Conservation (phyloP, 2,888 invertebrate genomes). For the Drosophila eohydei region DNA sequence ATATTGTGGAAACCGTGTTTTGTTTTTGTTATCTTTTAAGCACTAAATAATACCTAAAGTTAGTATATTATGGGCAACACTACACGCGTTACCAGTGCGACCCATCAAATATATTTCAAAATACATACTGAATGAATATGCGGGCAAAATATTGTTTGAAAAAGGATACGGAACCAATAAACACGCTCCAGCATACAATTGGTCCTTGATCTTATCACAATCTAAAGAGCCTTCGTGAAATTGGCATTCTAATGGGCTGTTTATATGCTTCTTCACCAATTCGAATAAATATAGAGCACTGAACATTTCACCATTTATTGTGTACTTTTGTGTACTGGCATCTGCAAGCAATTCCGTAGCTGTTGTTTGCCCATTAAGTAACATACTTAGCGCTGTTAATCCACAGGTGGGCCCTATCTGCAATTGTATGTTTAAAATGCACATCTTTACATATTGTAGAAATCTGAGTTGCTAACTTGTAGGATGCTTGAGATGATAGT, state of each 20-base stretch:
- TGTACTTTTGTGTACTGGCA: slow-evolving; percentile 88
- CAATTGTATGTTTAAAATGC: neutral
- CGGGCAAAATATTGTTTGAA: slow-evolving; percentile 29
- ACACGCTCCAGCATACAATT: slow-evolving; percentile 84
- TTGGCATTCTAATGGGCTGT: slow-evolving; percentile 56
- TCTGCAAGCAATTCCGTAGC: slow-evolving; percentile 87
- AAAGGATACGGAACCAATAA: slow-evolving; percentile 87
- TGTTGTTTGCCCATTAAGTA: slow-evolving; percentile 86
- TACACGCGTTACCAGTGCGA: slow-evolving; percentile 28
- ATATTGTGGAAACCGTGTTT: slow-evolving; percentile 4
- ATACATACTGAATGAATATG: slow-evolving; percentile 7
- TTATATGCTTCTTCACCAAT: slow-evolving; percentile 74
- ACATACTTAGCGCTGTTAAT: slow-evolving; percentile 93
- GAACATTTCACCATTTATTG: slow-evolving; percentile 95
- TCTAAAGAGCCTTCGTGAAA: slow-evolving; percentile 85
- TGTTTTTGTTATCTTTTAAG: slow-evolving; percentile 30
- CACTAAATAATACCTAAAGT: slow-evolving; percentile 44
- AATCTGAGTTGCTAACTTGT: slow-evolving; percentile 61
- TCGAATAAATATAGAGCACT: slow-evolving; percentile 90
- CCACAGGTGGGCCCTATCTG: slow-evolving; percentile 92
- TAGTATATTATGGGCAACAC: slow-evolving; percentile 14
- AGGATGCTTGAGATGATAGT: slow-evolving; percentile 80
- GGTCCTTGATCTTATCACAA: slow-evolving; percentile 83
- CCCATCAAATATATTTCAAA: neutral
- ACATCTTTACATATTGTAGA: neutral